Percentiles rank a stretch among this genome's conserved stretches.
These are phyloP conservation scores for Copidosoma floridanum DNA, from an alignment of 1,140 invertebrate species.

Conservation along the genomic window DNA sequence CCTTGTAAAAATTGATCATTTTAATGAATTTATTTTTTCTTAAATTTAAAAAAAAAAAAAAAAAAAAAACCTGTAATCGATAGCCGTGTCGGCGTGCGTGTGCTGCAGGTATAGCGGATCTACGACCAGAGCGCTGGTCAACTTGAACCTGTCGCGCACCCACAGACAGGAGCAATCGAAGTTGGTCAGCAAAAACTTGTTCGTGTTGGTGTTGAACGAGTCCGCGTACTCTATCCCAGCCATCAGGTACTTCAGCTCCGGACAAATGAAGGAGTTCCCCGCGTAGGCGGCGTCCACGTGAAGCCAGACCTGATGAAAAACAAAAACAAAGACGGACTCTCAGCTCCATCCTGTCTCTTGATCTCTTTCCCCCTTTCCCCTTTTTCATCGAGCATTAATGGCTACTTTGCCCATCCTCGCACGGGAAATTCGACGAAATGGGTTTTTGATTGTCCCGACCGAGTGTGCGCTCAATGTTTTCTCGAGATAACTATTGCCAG, in stretches of 20 bases:
- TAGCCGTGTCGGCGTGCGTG: slow-evolving; percentile 91
- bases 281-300: slow-evolving; percentile 93
- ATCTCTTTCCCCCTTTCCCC: no score
- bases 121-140: slow-evolving; percentile 85
- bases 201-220: slow-evolving; percentile 97
- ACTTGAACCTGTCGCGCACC: slow-evolving; percentile 76
- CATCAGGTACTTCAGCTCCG: slow-evolving; percentile 82
- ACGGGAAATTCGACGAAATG: no score
- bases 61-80: slow-evolving; percentile 87
- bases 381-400: no score
- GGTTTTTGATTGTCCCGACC: no score
- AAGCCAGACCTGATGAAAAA: slow-evolving; percentile 75
- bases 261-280: slow-evolving; percentile 91
- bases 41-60: no score
- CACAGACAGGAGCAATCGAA: slow-evolving; percentile 98
- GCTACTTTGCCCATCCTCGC: no score
- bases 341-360: no score
- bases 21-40: background rate
- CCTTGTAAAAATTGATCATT: slow-evolving; percentile 51
- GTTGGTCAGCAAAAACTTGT: slow-evolving; percentile 96
- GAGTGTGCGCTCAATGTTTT: no score
- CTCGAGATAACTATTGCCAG: no score
- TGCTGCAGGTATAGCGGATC: slow-evolving; percentile 98
- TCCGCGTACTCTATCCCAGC: slow-evolving; percentile 83
- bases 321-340: no score